Conservation (phyloP, 2,113 vertebrate genomes). For the Leptosomus discolor region DNA sequence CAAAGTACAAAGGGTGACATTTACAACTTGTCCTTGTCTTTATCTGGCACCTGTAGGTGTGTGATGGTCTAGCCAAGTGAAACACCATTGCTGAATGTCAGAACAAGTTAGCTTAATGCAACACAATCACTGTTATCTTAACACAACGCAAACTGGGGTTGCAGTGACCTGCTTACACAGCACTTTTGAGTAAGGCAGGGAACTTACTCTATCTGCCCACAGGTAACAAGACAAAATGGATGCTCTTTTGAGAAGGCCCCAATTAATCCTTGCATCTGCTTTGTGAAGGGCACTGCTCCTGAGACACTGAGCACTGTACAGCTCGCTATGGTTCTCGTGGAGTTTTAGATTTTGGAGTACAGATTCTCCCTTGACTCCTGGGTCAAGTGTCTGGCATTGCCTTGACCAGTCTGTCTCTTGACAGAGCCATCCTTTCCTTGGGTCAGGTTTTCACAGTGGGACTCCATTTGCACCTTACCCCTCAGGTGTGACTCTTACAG, state of each 20-base stretch:
- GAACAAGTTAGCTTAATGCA: neutral
- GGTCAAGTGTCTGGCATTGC: too few relatives aligned
- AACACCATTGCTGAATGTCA: neutral
- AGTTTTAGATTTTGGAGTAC: neutral
- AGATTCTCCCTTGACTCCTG: neutral
- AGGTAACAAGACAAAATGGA: neutral
- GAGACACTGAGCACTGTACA: fast-evolving
- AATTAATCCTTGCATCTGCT: too few relatives aligned
- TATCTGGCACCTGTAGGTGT: neutral
- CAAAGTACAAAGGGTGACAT: constrained; percentile 28
- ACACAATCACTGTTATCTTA: neutral
- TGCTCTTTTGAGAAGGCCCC: neutral
- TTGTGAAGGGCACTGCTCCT: neutral
- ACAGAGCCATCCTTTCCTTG: too few relatives aligned
- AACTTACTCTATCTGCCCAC: fast-evolving
- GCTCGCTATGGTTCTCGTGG: neutral
- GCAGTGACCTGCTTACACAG: neutral
- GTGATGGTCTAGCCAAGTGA: neutral
- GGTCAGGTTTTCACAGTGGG: neutral
- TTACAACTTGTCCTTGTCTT: constrained; percentile 17
- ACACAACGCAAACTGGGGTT: neutral
- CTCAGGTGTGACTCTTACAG: fast-evolving
- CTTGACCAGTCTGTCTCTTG: neutral
- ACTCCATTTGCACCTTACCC: neutral
- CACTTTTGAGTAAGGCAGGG: neutral